Percentiles rank a stretch among this genome's conserved stretches.
Evolutionary conservation across 1,140 invertebrate genomes (phyloP).

Genomic region (Heterodera carotae): DNA sequence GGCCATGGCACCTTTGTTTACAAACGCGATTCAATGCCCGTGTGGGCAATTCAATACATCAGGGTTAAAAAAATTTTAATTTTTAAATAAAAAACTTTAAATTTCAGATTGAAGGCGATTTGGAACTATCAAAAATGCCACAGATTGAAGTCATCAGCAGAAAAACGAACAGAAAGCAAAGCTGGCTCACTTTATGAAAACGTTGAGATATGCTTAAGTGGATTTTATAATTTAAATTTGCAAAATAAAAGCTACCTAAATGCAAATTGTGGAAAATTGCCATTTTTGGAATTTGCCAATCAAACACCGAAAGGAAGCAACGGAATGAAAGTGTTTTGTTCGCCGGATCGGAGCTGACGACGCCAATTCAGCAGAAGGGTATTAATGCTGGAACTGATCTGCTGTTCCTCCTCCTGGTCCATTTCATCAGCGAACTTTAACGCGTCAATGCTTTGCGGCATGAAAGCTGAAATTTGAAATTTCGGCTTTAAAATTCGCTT

Average conservation of each 20-base stretch:
- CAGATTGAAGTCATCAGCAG: conserved; percentile 40
- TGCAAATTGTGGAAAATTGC: no score
- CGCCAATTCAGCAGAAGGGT: conserved; percentile 32
- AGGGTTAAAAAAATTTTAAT: background rate
- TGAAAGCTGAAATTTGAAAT: conserved; percentile 48
- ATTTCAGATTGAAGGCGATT: conserved; percentile 1
- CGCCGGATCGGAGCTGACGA: conserved; percentile 14
- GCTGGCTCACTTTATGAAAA: no score
- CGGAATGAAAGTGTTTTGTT: conserved; percentile 41
- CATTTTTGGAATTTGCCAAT: no score
- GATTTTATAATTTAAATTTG: no score
- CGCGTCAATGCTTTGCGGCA: conserved; percentile 63
- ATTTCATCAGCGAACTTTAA: conserved; percentile 63
- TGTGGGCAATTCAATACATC: background rate
- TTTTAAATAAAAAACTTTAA: background rate
- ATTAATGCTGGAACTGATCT: conserved; percentile 21
- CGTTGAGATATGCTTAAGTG: no score
- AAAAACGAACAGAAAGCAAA: conserved; percentile 3
- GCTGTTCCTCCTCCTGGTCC: conserved; percentile 47
- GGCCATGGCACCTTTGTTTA: background rate
- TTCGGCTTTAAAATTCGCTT: no score
- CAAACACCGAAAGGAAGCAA: conserved; percentile 37
- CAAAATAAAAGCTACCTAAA: no score
- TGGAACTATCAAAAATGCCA: conserved; percentile 42
- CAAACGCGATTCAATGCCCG: background rate